Evolutionary conservation across 2,888 invertebrate species (phyloP).

Genomic region (Caenorhabditis wallacei): DNA sequence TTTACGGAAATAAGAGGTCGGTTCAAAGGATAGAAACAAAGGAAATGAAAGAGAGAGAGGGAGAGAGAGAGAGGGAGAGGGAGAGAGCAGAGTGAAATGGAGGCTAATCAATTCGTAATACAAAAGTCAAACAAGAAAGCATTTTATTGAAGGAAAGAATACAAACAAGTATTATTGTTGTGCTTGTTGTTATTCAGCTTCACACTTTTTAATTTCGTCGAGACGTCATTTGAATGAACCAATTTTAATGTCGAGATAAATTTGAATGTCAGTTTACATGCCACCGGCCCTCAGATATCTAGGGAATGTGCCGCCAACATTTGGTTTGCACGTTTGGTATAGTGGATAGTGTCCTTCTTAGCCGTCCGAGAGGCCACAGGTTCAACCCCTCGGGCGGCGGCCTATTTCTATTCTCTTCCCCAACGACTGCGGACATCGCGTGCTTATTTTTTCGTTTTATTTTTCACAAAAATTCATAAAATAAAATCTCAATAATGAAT

Average conservation of each 20-base stretch:
- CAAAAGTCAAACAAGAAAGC: slow-evolving; percentile 37
- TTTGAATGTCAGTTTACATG: not conserved
- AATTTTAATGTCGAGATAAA: slow-evolving; percentile 31
- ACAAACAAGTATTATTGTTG: slow-evolving; percentile 9
- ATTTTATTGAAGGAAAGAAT: slow-evolving; percentile 15
- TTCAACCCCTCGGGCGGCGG: no score
- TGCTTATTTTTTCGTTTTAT: slow-evolving; percentile 1
- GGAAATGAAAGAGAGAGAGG: not conserved
- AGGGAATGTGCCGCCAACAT: no score
- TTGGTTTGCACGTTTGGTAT: no score
- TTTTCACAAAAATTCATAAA: not conserved
- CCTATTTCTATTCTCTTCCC: no score
- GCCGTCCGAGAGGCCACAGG: no score
- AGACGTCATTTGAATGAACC: slow-evolving; percentile 43
- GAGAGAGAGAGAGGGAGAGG: not conserved
- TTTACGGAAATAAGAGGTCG: slow-evolving; percentile 15
- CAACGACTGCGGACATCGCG: no score
- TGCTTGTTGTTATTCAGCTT: not conserved
- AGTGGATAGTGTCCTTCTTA: no score
- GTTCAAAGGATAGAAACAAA: not conserved
- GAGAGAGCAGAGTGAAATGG: slow-evolving; percentile 47
- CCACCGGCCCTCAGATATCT: no score
- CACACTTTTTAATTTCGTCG: slow-evolving; percentile 4
- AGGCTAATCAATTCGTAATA: slow-evolving; percentile 57
- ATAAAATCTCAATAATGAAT: not conserved